Evolutionary conservation across 1,140 invertebrate species (phyloP).

Genomic region (Mamestra configurata): DNA sequence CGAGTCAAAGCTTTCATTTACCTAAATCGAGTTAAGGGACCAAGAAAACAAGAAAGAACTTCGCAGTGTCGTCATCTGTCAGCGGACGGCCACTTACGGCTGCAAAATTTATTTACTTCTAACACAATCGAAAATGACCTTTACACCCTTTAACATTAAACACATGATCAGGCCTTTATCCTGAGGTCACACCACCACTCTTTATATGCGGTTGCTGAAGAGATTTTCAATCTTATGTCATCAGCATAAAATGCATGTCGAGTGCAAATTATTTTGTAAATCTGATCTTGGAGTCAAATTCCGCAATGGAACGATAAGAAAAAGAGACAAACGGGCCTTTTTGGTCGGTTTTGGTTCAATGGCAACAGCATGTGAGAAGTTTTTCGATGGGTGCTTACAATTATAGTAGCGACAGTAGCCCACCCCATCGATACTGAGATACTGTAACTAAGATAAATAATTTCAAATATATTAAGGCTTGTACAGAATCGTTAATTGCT

Average conservation of each 20-base stretch:
- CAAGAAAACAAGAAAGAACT: slow-evolving; percentile 78
- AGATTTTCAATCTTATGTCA: slow-evolving; percentile 32
- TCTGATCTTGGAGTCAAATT: slow-evolving; percentile 50
- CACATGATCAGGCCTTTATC: slow-evolving; percentile 18
- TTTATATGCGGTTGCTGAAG: not conserved
- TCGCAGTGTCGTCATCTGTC: slow-evolving; percentile 76
- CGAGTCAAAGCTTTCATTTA: slow-evolving; percentile 71
- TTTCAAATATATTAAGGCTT: not conserved
- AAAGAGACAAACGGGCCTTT: slow-evolving; percentile 54
- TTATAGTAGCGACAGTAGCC: not conserved
- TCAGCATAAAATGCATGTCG: not conserved
- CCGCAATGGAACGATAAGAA: slow-evolving; percentile 53
- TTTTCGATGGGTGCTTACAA: not conserved
- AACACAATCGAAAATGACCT: slow-evolving; percentile 50
- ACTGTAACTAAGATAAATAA: not conserved
- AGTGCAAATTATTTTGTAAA: slow-evolving; percentile 8
- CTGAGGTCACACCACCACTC: not conserved
- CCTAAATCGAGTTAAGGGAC: slow-evolving; percentile 76
- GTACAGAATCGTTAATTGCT: not conserved
- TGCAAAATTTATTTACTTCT: slow-evolving; percentile 26
- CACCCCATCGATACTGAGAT: not conserved
- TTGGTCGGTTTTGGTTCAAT: slow-evolving; percentile 39
- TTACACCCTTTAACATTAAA: slow-evolving; percentile 41
- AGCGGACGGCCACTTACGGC: slow-evolving; percentile 66
- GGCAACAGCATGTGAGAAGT: slow-evolving; percentile 7